Evolutionary conservation across 2,888 invertebrate genomes (phyloP).

Genomic region (Heliconius hortense): DNA sequence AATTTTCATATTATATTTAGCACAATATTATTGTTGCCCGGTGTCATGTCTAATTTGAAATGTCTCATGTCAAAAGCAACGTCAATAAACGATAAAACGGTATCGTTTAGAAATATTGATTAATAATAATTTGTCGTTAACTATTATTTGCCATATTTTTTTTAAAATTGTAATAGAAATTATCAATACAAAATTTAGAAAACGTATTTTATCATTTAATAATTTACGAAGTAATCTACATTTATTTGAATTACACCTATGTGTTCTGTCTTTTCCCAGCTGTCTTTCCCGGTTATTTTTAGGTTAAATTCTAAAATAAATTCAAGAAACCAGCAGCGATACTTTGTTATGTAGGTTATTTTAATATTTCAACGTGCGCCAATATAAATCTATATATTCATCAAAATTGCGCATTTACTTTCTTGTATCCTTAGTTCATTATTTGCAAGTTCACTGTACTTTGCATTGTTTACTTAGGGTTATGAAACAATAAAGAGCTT

Average conservation of each 20-base stretch:
- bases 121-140: neutral
- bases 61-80: neutral
- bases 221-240: neutral
- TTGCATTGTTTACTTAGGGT: conserved; percentile 75
- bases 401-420: conserved; percentile 74
- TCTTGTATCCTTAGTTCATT: conserved; percentile 54
- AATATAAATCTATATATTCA: conserved; percentile 61
- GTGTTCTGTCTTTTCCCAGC: conserved; percentile 59
- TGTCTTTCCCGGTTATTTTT: conserved; percentile 80
- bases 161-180: neutral
- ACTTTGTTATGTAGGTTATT: conserved; percentile 75
- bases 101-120: conserved; percentile 1
- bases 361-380: conserved; percentile 73
- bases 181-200: neutral
- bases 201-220: neutral
- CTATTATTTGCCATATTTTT: neutral
- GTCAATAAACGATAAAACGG: neutral
- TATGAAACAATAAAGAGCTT: conserved; percentile 75
- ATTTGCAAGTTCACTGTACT: conserved; percentile 60
- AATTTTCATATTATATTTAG: neutral
- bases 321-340: conserved; percentile 70
- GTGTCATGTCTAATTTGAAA: neutral
- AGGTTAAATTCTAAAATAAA: conserved; percentile 81
- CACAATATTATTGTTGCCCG: neutral
- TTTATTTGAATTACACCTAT: conserved; percentile 7